Base-by-base conservation (phyloP, 2,888 invertebrate genomes). In the Sinodicranocentrus sp. region DNA sequence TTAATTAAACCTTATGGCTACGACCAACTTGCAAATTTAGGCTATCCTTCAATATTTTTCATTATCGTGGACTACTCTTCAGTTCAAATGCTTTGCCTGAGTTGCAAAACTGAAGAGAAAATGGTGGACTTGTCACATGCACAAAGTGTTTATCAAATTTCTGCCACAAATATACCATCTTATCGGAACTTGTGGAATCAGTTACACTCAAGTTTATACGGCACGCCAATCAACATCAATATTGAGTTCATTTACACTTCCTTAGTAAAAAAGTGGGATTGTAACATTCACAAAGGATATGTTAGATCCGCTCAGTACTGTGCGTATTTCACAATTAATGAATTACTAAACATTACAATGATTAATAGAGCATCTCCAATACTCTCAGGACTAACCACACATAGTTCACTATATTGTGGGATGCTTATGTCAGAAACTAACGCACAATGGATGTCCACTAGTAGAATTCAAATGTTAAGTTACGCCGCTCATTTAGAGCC, bases 231-330 rank as follows among this genome's bases (percentile, higher is more conserved):
- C 10, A 77, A 77, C 17, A 23, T 68, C 21, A 68, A 77, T 25
- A 0, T 19, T 1, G 10, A 33, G 5, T 13, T 19, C 25, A 15
- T 10, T 15, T 17, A 52, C 1, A 10, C n/a, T 15, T 15, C 1
- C 39, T 21, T 1, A n/a, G 44, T 77, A 15, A 1, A 19, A 17
- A 33, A 57, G 15, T 77, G 44, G 39, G 13, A 25, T 19, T 77
- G 77, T 26, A 77, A 77, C 33, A 57, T 77, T 28, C 68, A 77
- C 26, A 77, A 77, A 68, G n/a, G n/a, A 0, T 77, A 77, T 59
- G 68, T 57, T 0, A 17, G 25, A 1, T 2, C 10, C 0, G 77
- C 13, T 2, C 3, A 5, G 13, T 13, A 1, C 0, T 77, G 77
- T 33, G 10, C 68, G 21, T 68, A 77, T 44, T 57, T 39, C 1